Conservation (phyloP, 2,113 vertebrate genomes). For the Gavialis gangeticus region DNA sequence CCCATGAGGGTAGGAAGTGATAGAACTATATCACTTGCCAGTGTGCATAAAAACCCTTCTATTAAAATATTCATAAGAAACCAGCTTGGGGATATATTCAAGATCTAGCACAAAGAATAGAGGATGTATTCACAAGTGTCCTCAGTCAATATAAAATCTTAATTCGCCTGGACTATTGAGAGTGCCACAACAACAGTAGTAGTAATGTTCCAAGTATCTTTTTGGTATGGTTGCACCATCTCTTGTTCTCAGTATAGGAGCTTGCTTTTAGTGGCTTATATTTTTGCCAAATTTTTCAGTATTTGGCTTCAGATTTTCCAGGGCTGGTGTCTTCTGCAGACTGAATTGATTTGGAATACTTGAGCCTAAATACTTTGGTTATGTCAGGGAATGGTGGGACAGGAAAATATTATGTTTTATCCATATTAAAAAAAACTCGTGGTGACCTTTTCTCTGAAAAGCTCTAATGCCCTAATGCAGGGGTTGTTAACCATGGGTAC, state of each 20-base stretch:
- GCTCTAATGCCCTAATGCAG: background rate
- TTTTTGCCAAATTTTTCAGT: constrained; percentile 1
- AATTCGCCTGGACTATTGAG: fast-evolving
- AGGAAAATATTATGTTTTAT: constrained; percentile 65
- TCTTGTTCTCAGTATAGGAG: background rate
- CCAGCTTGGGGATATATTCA: background rate
- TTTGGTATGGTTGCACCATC: constrained; percentile 17
- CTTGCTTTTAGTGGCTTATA: background rate
- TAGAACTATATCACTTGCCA: background rate
- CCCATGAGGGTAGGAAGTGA: background rate
- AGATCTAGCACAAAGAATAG: background rate
- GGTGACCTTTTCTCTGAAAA: background rate
- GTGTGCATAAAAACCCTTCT: background rate
- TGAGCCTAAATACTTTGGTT: constrained; percentile 56
- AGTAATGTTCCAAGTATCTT: background rate
- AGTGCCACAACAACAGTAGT: background rate
- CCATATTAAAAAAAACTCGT: background rate
- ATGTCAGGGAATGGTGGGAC: background rate
- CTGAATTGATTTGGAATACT: background rate
- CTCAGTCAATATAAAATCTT: background rate
- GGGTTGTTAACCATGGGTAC: background rate
- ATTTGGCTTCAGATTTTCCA: background rate
- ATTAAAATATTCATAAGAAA: background rate
- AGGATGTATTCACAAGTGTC: background rate
- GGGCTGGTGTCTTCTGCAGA: background rate